Evolutionary conservation across 1,140 invertebrate genomes (phyloP), one percentile per base, ranked within the genome.

Genomic region (Drosophila kanapiae): DNA sequence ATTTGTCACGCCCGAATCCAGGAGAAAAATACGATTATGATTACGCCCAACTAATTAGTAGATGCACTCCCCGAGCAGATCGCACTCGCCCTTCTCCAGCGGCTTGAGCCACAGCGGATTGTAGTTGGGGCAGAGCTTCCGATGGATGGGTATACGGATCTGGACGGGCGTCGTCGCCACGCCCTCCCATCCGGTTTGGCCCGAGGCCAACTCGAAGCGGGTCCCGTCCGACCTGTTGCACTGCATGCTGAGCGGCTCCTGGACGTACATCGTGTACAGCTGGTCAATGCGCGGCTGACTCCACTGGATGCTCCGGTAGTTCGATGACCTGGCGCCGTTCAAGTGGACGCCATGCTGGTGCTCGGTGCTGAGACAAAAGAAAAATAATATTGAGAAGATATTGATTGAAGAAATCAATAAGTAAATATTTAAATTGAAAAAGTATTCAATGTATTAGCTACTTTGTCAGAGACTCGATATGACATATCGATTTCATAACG

Each of bases 221-320:
- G 94, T 94, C 13, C 98, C 98, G 82, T 96, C 96, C 4, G 97
- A 98, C 87, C 95, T 95, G 93, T 99, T 99, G 92, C 98, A 99
- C 91, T 99, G 98, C 97, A 99, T 98, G 53, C 97, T 98, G 49
- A 99, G 94, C 23, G 98, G 96, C 3, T 98, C 95, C 76, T 96
- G 95, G n/a, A 95, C 94, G 91, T 98, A 99, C 13, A 99, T 94
- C 58, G 96, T 94, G 31, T 96, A 93, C 31, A 99, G 93, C 14
- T 98, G 93, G 47, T 95, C 93, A 0, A 95, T 94, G 23, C 96
- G 95, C 43, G 97, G 94, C 53, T 95, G 96, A 9, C 95, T 98
- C 98, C 98, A 99, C 16, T 96, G 93, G 51, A 99, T 97, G 4
- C 95, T 94, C 42, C 95, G 93, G 91, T 98, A 99, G 93, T 98